Conservation (phyloP, 1,140 invertebrate genomes). For the Dysdera silvatica region DNA sequence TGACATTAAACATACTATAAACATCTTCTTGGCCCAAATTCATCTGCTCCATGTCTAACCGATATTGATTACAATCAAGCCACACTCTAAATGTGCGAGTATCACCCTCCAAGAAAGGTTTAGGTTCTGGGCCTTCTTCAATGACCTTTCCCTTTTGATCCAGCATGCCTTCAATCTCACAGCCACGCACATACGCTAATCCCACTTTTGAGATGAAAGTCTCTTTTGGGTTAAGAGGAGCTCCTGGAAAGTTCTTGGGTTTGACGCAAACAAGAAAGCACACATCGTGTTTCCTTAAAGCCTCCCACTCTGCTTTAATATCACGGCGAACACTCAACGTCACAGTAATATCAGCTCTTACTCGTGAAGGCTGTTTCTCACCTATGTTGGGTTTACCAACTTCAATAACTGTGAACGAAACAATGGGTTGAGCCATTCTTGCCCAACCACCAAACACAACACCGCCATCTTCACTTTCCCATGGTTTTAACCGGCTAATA, state of each 20-base stretch:
- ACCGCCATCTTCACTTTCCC: slow-evolving; percentile 77
- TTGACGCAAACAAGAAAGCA: slow-evolving; percentile 90
- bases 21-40: slow-evolving; percentile 71
- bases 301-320: slow-evolving; percentile 96
- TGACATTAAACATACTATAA: slow-evolving; percentile 94
- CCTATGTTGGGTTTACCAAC: slow-evolving; percentile 58
- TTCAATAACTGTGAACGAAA: slow-evolving; percentile 89
- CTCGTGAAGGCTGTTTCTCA: slow-evolving; percentile 86
- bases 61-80: slow-evolving; percentile 60
- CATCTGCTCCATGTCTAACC: slow-evolving; percentile 74
- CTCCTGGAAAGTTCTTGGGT: slow-evolving; percentile 63
- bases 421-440: slow-evolving; percentile 92
- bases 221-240: slow-evolving; percentile 68
- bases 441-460: slow-evolving; percentile 95
- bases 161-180: slow-evolving; percentile 98
- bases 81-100: slow-evolving; percentile 84
- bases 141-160: slow-evolving; percentile 91
- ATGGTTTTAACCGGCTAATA: slow-evolving; percentile 85
- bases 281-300: slow-evolving; percentile 91
- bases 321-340: slow-evolving; percentile 81
- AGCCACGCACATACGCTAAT: slow-evolving; percentile 83
- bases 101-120: slow-evolving; percentile 76
- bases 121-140: slow-evolving; percentile 89
- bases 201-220: slow-evolving; percentile 87
- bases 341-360: slow-evolving; percentile 87